Evolutionary conservation across 2,113 vertebrate genomes (phyloP), one percentile per base, ranked within the genome.

Genomic region (Copsychus sechellarum): DNA sequence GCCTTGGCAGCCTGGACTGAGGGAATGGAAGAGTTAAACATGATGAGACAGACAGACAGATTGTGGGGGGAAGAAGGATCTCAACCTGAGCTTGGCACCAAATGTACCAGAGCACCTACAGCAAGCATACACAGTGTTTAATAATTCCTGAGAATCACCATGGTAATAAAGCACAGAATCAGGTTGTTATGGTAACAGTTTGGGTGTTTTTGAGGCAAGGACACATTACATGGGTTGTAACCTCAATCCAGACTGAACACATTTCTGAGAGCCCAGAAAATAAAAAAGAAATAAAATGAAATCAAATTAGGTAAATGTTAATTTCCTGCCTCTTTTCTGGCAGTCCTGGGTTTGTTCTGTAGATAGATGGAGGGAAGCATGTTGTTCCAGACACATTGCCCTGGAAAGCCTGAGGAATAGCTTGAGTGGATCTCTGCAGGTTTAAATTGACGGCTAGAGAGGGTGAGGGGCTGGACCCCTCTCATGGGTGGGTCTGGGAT

Each of bases 101-200:
- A 86, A 71, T 83, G 84, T 79, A 95, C 57, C 0, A 6, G 31
- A 78, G 86, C 33, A 45, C 19, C 50, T 96, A 90, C 86, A 95
- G 80, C 92, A 96, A 96, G 93, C 92, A 94, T 50, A 40, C 90
- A 64, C 51, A 57, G 72, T 90, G 88, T 97, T 96, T 95, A 95
- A 94, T 97, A 96, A 96, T 93, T 92, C 76, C 93, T 93, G 82
- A 78, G 92, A 86, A 95, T 96, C 7, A 25, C 95, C 95, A 97
- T 97, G 94, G 94, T 93, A 96, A 97, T 95, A 91, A 96, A 90
- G 77, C 14, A 9, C 65, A 67, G 90, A 97, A 76, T 86, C 69
- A 71, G 42, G 95, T 97, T 94, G 96, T 50, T 94, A 96, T 96
- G 90, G 95, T 14, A 93, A 96, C 96, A 78, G 56, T 21, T 51